phyloP scores from a whole-genome alignment of 23 tunicate genomes.

The Halocynthia roretzi region DNA sequence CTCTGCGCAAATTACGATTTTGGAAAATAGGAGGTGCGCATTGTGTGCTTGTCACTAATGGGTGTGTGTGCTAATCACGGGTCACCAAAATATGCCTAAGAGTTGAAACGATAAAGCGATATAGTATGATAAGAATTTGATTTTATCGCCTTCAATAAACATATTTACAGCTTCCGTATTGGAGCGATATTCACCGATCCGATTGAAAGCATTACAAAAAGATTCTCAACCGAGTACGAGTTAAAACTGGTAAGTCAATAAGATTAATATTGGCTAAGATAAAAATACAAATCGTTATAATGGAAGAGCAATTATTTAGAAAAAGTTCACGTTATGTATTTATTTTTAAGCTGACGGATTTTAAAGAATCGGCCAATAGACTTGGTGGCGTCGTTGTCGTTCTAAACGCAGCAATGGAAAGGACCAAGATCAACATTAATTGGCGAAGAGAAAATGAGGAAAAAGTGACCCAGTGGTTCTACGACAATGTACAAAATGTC shows the following conservation, averaged over 20 bases:
- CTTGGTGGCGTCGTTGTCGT: slow-evolving; percentile 41
- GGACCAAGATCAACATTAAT: slow-evolving; percentile 40
- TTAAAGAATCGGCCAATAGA: slow-evolving; percentile 5
- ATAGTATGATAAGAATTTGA: too few species aligned
- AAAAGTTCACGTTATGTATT: not conserved
- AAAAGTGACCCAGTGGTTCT: slow-evolving; percentile 38
- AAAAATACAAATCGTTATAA: not conserved
- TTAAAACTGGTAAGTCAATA: slow-evolving; percentile 33
- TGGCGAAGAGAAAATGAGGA: slow-evolving; percentile 53
- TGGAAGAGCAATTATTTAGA: too few species aligned
- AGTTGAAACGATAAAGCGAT: too few species aligned
- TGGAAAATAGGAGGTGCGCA: too few species aligned
- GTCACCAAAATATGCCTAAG: too few species aligned
- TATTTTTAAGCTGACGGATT: slow-evolving; percentile 39
- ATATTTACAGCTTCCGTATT: not conserved
- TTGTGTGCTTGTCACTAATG: too few species aligned
- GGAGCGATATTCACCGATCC: not conserved
- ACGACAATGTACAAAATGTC: slow-evolving; percentile 11
- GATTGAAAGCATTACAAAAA: slow-evolving; percentile 11
- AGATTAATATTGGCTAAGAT: not conserved
- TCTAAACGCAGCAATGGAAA: slow-evolving; percentile 52
- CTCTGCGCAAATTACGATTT: too few species aligned
- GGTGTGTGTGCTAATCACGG: too few species aligned
- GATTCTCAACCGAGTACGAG: slow-evolving; percentile 64
- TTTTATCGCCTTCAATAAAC: too few species aligned